Evolutionary conservation across 2,113 vertebrate species (phyloP).

Genomic region (Silurus asotus): DNA sequence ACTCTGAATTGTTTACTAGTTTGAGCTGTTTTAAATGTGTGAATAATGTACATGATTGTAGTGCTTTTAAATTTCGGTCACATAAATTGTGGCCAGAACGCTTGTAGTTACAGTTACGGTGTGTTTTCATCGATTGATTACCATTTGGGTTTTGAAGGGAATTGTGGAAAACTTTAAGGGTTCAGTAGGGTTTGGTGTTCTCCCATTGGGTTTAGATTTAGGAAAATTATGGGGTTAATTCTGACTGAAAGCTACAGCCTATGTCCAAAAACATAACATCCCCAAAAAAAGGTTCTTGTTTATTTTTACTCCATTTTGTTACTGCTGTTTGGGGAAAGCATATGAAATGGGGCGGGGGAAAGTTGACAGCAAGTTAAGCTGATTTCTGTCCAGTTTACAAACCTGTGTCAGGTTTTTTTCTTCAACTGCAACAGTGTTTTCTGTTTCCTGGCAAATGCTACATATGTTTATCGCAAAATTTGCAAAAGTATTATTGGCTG

Average conservation of each 20-base stretch:
- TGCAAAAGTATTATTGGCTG: background rate
- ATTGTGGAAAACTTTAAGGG: slow-evolving; percentile 15
- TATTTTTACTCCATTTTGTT: background rate
- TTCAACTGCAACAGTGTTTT: slow-evolving; percentile 7
- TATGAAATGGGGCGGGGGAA: background rate
- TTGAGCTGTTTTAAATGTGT: background rate
- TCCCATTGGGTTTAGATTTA: too few relatives aligned
- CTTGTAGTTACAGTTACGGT: background rate
- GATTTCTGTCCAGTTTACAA: slow-evolving; percentile 18
- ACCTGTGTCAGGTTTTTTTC: background rate
- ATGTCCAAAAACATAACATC: background rate
- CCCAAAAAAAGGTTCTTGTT: background rate
- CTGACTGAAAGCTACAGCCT: background rate
- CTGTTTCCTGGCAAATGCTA: background rate
- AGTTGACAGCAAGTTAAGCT: background rate
- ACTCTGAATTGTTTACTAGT: background rate
- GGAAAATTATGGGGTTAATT: background rate
- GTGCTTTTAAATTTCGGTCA: slow-evolving; percentile 4
- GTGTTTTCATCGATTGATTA: background rate
- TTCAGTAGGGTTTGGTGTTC: background rate
- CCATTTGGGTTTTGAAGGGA: background rate
- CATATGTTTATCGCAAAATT: too few relatives aligned
- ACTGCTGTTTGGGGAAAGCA: background rate
- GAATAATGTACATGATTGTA: background rate
- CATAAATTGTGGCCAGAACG: too few relatives aligned